Evolutionary conservation across 2,888 invertebrate species (phyloP), one percentile per base, ranked within the genome.

Genomic region (Drosophila mimica): DNA sequence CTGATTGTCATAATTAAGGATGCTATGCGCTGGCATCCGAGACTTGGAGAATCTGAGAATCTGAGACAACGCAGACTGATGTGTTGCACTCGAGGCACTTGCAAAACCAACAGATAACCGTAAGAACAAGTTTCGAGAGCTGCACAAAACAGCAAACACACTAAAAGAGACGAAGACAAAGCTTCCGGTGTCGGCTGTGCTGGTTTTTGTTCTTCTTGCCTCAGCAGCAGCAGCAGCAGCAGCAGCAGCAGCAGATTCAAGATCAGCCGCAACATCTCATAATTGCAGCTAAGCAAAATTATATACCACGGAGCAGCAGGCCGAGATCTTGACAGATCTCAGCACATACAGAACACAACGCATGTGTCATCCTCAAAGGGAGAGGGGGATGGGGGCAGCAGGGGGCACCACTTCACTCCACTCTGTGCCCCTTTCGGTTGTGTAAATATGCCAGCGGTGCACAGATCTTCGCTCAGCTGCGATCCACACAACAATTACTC

Each of bases 1-100:
- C 73, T 90, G 86, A 88, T 88, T 88, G 90, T 88, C 89, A 88
- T 88, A 88, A 88, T 88, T 88, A 88, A 86, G 89, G 82, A 88
- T 88, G 89, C 79, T 88, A 82, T 78, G 72, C 79, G 83, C 76
- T 87, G 79, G 83, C 81, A 84, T 79, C 67, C 70, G 69, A 65
- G 68, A 70, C 77, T 64, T 25, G 25, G 25, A 25, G 25, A 25
- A 84, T 79, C 67, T 69, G 69, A 65, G 68, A 70, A 74, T 64
- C 65, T 58, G 74, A 62, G 51, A 64, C 69, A 65, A 61, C 54
- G 57, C 57, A 58, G 61, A 53, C 53, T 63, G 64, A 59, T 33
- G 51, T 57, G 61, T 49, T 54, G 59, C 82, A 82, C 89, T 87
- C 66, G 73, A 72, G 80, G 85, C 89, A 88, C 82, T 86, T 81